Percentiles rank a stretch among this genome's conserved stretches.
phyloP scores from a whole-genome alignment of 2,888 invertebrate genomes.

The Incurvaria masculella region DNA sequence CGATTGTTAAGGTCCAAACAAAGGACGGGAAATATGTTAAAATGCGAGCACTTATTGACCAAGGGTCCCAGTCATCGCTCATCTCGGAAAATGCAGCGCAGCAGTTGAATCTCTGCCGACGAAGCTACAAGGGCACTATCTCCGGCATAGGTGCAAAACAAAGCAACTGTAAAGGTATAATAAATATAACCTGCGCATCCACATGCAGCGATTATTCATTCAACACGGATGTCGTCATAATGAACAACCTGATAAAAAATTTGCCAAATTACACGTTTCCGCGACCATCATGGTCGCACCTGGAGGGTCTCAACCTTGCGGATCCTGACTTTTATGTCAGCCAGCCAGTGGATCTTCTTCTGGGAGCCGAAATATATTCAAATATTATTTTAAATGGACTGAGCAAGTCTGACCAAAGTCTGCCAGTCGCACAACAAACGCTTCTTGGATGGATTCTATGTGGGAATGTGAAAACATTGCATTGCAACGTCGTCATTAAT shows the following conservation, averaged over 20 bases:
- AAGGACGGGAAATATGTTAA: too few species aligned
- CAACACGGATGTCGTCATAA: slow-evolving; percentile 2
- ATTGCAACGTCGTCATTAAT: slow-evolving; percentile 8
- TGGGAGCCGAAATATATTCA: slow-evolving; percentile 14
- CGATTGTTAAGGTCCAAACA: too few species aligned
- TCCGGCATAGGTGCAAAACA: slow-evolving; percentile 2
- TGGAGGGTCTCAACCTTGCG: slow-evolving; percentile 13
- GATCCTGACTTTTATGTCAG: slow-evolving; percentile 13
- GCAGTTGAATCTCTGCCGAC: too few species aligned
- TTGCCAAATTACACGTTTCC: slow-evolving; percentile 4
- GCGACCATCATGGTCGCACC: slow-evolving; percentile 12
- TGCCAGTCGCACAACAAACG: slow-evolving; percentile 16
- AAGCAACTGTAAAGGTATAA: slow-evolving; percentile 5
- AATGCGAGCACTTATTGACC: too few species aligned
- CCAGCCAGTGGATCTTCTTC: slow-evolving; percentile 1
- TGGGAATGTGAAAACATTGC: slow-evolving; percentile 8
- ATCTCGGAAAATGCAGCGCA: too few species aligned
- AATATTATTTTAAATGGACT: slow-evolving; percentile 7
- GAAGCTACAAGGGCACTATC: not conserved
- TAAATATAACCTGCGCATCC: slow-evolving; percentile 1
- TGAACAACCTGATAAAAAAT: slow-evolving; percentile 5
- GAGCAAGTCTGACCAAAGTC: slow-evolving; percentile 4
- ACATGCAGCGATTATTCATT: slow-evolving; percentile 2
- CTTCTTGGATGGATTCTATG: too few species aligned
- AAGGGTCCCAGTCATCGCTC: too few species aligned